Base-by-base conservation (phyloP, 2,888 invertebrate genomes). In the Rosalia funebris region DNA sequence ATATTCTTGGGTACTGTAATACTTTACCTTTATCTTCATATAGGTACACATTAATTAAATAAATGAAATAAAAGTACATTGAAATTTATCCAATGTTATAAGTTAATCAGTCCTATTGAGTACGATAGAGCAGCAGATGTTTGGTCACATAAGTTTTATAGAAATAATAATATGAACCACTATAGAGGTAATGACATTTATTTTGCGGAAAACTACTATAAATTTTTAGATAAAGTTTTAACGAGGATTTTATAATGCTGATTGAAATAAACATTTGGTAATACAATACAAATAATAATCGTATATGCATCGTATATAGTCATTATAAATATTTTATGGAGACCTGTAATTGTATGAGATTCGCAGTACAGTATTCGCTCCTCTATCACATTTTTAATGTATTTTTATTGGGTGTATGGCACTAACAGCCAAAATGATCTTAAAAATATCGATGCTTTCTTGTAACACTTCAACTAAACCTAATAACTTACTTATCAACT, bases 401-500 rank as follows among this genome's bases (percentile, higher is more conserved):
- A 42, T 42, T 17, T 32, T 53, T 9, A 25, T 36, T 34, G n/a
- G 41, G 16, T 11, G 15, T 53, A 53, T 53, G 52, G 52, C 52
- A 53, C 52, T 20, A 32, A 17, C 15, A 53, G 42, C 52, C 52
- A 41, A 53, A 25, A 17, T 20, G 31, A 46, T 25, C 16, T 16
- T 46, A 42, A 9, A 42, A 31, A 20, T 3, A 20, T 39, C 25
- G n/a, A 25, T 39, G 19, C 1, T 32, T 42, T 32, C 12, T 31
- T 53, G 9, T 14, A 32, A 31, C 11, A 41, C 25, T 53, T 37
- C 39, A 41, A 32, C 16, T 32, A 41, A 20, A 42, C 45, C 46
- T 56, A 47, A 56, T 56, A 56, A 56, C 25, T 56, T 56, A 56
- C 46, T 32, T 46, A 46, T 37, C 9, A 47, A 12, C 47, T 47